phyloP scores from a whole-genome alignment of 1,140 invertebrate species.

The Battus philenor region DNA sequence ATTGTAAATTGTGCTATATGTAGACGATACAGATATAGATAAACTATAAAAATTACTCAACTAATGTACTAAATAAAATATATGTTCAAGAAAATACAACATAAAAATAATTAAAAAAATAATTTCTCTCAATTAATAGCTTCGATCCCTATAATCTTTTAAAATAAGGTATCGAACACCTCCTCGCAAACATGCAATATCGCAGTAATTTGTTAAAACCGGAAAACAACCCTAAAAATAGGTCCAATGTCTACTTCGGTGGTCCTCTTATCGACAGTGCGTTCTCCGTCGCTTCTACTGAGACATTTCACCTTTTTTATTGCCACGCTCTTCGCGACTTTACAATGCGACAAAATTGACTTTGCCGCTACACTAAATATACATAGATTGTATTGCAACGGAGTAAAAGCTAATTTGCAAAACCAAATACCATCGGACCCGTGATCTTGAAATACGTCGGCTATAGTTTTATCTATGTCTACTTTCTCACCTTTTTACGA shows the following conservation, averaged over 20 bases:
- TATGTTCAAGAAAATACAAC: no score
- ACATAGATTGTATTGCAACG: conserved; percentile 19
- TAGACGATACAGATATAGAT: no score
- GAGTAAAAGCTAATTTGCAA: conserved; percentile 26
- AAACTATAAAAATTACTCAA: no score
- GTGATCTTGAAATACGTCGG: conserved; percentile 21
- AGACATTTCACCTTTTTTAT: conserved; percentile 75
- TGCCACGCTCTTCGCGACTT: conserved; percentile 67
- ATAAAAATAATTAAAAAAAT: no score
- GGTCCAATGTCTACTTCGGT: conserved; percentile 50
- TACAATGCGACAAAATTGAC: conserved; percentile 28
- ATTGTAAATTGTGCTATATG: no score
- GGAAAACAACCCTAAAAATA: conserved; percentile 60
- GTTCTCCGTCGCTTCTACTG: conserved; percentile 62
- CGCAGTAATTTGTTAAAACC: conserved; percentile 38
- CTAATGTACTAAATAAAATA: no score
- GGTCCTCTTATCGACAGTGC: conserved; percentile 64
- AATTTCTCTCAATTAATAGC: no score
- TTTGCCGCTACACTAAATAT: conserved; percentile 10
- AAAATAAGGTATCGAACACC: no score
- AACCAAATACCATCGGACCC: conserved; percentile 4
- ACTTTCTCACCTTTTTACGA: conserved; percentile 74
- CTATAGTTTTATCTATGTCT: conserved; percentile 64
- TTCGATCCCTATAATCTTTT: no score
- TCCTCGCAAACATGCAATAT: conserved; percentile 23